phyloP scores from a whole-genome alignment of 2,888 invertebrate species.

The Fissipunctia ypsillon region DNA sequence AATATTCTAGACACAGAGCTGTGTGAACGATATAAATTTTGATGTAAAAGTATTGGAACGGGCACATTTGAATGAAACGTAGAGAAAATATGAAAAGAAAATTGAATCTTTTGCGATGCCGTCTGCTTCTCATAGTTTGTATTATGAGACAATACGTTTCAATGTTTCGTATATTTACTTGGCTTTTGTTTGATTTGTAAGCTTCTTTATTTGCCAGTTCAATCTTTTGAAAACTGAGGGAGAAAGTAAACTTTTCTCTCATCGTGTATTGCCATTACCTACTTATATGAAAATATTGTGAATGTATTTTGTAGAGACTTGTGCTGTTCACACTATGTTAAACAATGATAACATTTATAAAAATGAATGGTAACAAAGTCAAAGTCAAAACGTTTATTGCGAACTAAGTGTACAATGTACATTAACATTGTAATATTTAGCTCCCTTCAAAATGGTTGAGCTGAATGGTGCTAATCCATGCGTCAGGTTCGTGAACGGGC shows the following conservation, averaged over 20 bases:
- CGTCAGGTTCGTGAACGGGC: no score
- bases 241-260: constrained; percentile 28
- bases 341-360: not conserved
- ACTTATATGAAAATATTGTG: constrained; percentile 39
- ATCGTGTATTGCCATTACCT: constrained; percentile 34
- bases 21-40: constrained; percentile 44
- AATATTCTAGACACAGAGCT: constrained; percentile 40
- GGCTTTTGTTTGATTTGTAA: constrained; percentile 57
- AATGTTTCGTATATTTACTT: constrained; percentile 54
- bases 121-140: constrained; percentile 57
- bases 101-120: constrained; percentile 62
- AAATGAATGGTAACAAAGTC: no score
- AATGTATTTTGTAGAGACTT: not conserved
- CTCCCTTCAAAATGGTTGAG: no score
- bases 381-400: no score
- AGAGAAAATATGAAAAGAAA: constrained; percentile 63
- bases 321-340: not conserved
- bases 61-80: constrained; percentile 55
- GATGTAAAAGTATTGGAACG: constrained; percentile 41
- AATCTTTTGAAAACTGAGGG: constrained; percentile 45
- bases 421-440: no score
- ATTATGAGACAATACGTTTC: constrained; percentile 58
- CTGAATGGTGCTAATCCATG: no score
- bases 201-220: constrained; percentile 51
- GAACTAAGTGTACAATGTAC: no score